Conservation (phyloP, 2,113 vertebrate genomes). For the Spea bombifrons region DNA sequence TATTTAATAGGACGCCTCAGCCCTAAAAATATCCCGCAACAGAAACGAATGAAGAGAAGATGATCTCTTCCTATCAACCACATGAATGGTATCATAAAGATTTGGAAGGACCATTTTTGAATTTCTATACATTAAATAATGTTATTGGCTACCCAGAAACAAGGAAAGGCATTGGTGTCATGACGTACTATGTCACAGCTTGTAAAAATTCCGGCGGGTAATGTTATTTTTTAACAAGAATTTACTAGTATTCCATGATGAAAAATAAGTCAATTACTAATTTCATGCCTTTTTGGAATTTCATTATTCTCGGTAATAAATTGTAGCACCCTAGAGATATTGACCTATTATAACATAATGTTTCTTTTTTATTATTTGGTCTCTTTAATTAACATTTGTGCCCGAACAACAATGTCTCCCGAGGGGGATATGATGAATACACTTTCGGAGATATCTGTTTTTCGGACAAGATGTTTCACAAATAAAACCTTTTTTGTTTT, state of each 20-base stretch:
- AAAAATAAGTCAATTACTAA: slow-evolving; percentile 88
- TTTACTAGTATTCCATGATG: slow-evolving; percentile 86
- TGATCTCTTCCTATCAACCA: slow-evolving; percentile 5
- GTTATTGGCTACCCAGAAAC: slow-evolving; percentile 9
- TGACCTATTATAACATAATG: slow-evolving; percentile 61
- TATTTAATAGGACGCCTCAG: not conserved
- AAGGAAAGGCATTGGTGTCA: slow-evolving; percentile 61
- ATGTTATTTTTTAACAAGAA: slow-evolving; percentile 74
- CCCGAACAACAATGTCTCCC: slow-evolving; percentile 32
- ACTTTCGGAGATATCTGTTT: not conserved
- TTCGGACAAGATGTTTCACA: not conserved
- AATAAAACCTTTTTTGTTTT: not conserved
- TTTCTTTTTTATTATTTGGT: slow-evolving; percentile 59
- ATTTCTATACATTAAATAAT: too few relatives aligned
- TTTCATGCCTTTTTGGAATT: slow-evolving; percentile 74
- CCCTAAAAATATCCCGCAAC: not conserved
- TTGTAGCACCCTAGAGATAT: slow-evolving; percentile 64
- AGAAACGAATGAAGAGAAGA: slow-evolving; percentile 48
- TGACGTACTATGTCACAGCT: slow-evolving; percentile 65
- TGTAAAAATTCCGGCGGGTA: slow-evolving; percentile 79
- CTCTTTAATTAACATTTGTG: slow-evolving; percentile 54
- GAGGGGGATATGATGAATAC: not conserved
- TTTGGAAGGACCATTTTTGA: too few relatives aligned
- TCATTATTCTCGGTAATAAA: slow-evolving; percentile 67
- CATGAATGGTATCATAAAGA: too few relatives aligned